Evolutionary conservation across 1,140 invertebrate genomes (phyloP).

Genomic region (Rhopalosiphum padi): DNA sequence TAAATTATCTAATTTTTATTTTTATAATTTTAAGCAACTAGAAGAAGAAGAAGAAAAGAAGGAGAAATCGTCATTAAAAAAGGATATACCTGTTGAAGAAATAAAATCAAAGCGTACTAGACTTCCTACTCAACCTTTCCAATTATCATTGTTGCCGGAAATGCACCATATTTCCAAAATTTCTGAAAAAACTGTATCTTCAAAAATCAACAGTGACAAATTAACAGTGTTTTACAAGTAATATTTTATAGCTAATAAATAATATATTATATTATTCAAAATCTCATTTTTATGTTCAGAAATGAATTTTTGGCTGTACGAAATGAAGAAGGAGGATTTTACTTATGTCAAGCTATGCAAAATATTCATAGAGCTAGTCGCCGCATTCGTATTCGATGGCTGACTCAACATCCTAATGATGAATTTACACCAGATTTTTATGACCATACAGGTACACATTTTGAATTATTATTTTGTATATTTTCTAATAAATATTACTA

Average conservation of each 20-base stretch:
- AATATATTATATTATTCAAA: neutral
- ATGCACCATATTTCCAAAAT: slow-evolving; percentile 77
- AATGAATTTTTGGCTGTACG: slow-evolving; percentile 90
- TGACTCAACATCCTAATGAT: slow-evolving; percentile 73
- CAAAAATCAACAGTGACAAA: slow-evolving; percentile 75
- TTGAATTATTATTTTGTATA: neutral
- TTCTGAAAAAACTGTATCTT: slow-evolving; percentile 69
- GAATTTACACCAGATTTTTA: slow-evolving; percentile 88
- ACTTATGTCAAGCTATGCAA: slow-evolving; percentile 88
- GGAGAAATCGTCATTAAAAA: slow-evolving; percentile 42
- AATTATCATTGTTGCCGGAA: slow-evolving; percentile 77
- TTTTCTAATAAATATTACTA: neutral
- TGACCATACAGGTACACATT: slow-evolving; percentile 75
- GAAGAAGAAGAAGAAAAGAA: slow-evolving; percentile 15
- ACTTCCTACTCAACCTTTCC: slow-evolving; percentile 78
- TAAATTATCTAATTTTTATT: neutral
- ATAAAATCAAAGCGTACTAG: slow-evolving; percentile 69
- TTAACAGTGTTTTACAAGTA: slow-evolving; percentile 85
- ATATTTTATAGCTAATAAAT: slow-evolving; percentile 61
- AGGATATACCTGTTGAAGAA: slow-evolving; percentile 63
- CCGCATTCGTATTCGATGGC: slow-evolving; percentile 88
- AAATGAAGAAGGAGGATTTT: slow-evolving; percentile 87
- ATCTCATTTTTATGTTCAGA: slow-evolving; percentile 65
- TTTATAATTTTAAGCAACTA: slow-evolving; percentile 28
- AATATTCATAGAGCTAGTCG: slow-evolving; percentile 85